Conservation (phyloP, 2,888 invertebrate genomes). For the Polyommatus iphigenia region DNA sequence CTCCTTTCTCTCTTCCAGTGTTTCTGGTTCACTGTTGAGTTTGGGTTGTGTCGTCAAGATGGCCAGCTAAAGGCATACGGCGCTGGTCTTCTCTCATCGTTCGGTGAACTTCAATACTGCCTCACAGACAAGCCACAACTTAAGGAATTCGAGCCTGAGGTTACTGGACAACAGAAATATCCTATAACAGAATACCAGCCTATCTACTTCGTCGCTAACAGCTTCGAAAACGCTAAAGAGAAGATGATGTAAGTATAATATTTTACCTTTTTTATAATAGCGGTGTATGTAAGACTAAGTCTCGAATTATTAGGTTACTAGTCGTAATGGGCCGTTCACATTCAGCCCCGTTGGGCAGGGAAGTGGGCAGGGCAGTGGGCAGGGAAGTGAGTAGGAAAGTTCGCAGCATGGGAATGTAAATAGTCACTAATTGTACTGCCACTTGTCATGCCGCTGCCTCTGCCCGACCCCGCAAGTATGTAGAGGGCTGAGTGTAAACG, state of each 20-base stretch:
- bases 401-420: no score
- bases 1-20: constrained; percentile 82
- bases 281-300: no score
- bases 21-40: constrained; percentile 99
- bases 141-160: constrained; percentile 92
- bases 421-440: no score
- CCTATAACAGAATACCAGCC: constrained; percentile 99
- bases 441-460: no score
- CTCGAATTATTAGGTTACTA: no score
- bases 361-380: no score
- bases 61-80: constrained; percentile 96
- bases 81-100: constrained; percentile 97
- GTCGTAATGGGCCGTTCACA: no score
- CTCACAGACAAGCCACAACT: constrained; percentile 93
- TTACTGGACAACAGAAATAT: constrained; percentile 94
- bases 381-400: no score
- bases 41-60: constrained; percentile 95
- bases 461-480: no score
- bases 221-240: constrained; percentile 97
- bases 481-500: no score
- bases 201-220: constrained; percentile 96
- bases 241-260: constrained; percentile 97
- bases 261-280: neutral
- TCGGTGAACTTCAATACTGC: constrained; percentile 96
- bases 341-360: no score